Evolutionary conservation across 1,140 invertebrate genomes (phyloP), one percentile per base, ranked within the genome.

Genomic region (Papilio polyxenes): DNA sequence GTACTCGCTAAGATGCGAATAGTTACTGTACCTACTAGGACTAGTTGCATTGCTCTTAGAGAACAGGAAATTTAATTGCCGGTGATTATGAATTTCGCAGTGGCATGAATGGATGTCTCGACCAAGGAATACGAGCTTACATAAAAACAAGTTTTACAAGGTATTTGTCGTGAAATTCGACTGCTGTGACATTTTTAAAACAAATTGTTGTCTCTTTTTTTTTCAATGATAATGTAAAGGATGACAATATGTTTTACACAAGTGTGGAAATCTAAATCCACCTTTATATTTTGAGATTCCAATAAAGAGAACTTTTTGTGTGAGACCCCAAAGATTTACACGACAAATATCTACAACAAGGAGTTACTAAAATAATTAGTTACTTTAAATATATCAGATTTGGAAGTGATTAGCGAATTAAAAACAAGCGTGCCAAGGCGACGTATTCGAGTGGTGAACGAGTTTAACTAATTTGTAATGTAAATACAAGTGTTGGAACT

Each of bases 381-480:
- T 13, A 62, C 56, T 20, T 8, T 59, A 59, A 7, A 59, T 59
- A 9, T 59, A 8, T 20, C 51, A 53, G 15, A 20, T 20, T 59
- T 59, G n/a, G 56, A 20, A n/a, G 56, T 59, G 56, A 59, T 59
- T 59, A 59, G 6, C 31, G 20, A 10, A 2, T 31, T 23, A 23
- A 65, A 65, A 62, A 20, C 10, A 65, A 65, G 20, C 23, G 20
- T 65, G 62, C 62, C 62, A 65, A 65, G 62, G 62, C 62, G 23
- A 65, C 11, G 31, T 74, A 82, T 79, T 82, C 53, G 17, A 62
- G 49, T 77, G 31, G 49, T 40, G 59, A 79, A 79, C 81, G 37
- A 85, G 85, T 84, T 86, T 80, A 72, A 78, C 81, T 82, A 56
- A 85, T 83, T 83, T 82, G 69, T 74, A 82, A 74, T 82, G 76